These are phyloP conservation scores for Chydorus sphaericus DNA, from an alignment of 2,888 invertebrate species.

Conservation along the genomic window DNA sequence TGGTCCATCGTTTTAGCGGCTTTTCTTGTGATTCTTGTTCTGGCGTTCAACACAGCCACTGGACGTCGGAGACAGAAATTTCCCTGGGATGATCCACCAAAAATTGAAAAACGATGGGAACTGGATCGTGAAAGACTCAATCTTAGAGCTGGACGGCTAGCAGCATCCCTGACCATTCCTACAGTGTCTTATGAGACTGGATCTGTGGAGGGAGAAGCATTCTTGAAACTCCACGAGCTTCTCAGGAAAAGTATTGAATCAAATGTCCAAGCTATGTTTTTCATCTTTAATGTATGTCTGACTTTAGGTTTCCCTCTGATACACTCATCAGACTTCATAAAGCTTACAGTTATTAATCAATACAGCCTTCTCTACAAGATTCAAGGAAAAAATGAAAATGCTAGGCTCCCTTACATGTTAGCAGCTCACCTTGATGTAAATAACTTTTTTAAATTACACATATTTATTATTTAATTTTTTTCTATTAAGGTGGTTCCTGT, in stretches of 20 bases:
- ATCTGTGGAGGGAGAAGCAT: slow-evolving; percentile 21
- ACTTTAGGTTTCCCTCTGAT: slow-evolving; percentile 24
- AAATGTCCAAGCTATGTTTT: neutral
- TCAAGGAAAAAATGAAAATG: slow-evolving; percentile 23
- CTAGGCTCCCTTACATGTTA: slow-evolving; percentile 29
- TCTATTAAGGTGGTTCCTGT: slow-evolving; percentile 37
- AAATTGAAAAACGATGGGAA: slow-evolving; percentile 12
- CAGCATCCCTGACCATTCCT: slow-evolving; percentile 22
- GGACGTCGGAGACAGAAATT: neutral
- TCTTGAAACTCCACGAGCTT: slow-evolving; percentile 21
- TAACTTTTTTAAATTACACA: too few relatives aligned
- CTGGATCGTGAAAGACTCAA: slow-evolving; percentile 17
- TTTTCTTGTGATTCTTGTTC: neutral
- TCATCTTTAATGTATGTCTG: too few relatives aligned
- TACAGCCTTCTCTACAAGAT: slow-evolving; percentile 33
- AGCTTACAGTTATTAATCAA: slow-evolving; percentile 25
- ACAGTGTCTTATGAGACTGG: slow-evolving; percentile 22
- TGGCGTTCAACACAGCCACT: neutral
- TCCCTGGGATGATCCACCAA: too few relatives aligned
- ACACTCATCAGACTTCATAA: slow-evolving; percentile 24
- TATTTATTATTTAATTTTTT: too few relatives aligned
- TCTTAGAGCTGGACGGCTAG: slow-evolving; percentile 21
- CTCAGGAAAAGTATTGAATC: slow-evolving; percentile 21
- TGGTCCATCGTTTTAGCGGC: too few relatives aligned
- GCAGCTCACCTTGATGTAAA: slow-evolving; percentile 37